These are phyloP conservation scores for Pan troglodytes DNA, from an alignment of 2,113 vertebrate genomes.

Conservation along the genomic window NHGRI_mPanTro3-v2.1_pri NC_072409.2:65813001-65813500, in stretches of 20 bases:
- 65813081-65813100: neutral
- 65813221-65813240: neutral
- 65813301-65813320: neutral
- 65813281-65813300: neutral
- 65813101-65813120: neutral
- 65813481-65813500: neutral
- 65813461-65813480: neutral
- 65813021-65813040: neutral
- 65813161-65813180: neutral
- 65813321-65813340: neutral
- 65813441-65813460: neutral
- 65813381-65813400: neutral
- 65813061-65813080: neutral
- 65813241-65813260: too few relatives aligned
- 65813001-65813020: neutral
- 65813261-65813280: too few relatives aligned
- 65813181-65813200: neutral
- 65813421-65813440: neutral
- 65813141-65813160: neutral
- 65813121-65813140: neutral
- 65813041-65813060: neutral
- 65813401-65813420: neutral
- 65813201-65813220: neutral
- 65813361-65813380: neutral
- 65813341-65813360: neutral